Evolutionary conservation across 2,888 invertebrate genomes (phyloP).

Genomic region (Hirtodrosophila histrioides): DNA sequence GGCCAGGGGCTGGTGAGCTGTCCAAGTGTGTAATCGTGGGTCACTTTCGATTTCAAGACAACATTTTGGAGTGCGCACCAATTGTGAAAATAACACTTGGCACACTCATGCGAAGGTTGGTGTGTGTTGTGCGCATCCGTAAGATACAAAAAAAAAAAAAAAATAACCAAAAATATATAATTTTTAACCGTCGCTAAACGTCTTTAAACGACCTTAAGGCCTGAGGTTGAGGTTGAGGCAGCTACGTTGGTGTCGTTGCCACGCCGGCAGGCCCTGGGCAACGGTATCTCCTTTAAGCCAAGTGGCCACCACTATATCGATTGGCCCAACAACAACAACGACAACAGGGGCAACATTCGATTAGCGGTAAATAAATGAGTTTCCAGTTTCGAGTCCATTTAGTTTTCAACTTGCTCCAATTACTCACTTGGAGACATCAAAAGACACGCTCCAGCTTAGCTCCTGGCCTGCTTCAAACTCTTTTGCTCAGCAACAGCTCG

Average conservation of each 20-base stretch:
- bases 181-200: constrained; percentile 10
- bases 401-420: constrained; percentile 53
- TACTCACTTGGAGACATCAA: constrained; percentile 60
- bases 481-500: constrained; percentile 6
- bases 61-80: constrained; percentile 69
- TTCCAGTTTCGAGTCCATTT: constrained; percentile 33
- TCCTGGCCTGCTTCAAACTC: constrained; percentile 41
- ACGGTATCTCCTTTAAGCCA: too few relatives aligned
- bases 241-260: constrained; percentile 50
- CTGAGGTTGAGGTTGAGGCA: constrained; percentile 31
- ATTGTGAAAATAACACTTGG: constrained; percentile 76
- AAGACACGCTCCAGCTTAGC: constrained; percentile 34
- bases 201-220: constrained; percentile 48
- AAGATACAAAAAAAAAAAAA: constrained; percentile 33
- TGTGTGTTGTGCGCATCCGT: constrained; percentile 35
- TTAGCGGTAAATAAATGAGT: constrained; percentile 54
- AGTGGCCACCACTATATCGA: constrained; percentile 23
- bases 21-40: constrained; percentile 70
- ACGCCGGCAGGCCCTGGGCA: constrained; percentile 23
- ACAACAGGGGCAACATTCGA: constrained; percentile 23
- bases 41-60: constrained; percentile 78
- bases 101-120: constrained; percentile 74
- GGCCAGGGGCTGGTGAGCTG: background rate
- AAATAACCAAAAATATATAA: constrained; percentile 4
- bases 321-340: constrained; percentile 19